These are phyloP conservation scores for Chloebia gouldiae DNA, from an alignment of 2,113 vertebrate species.

Conservation along the genomic window DNA sequence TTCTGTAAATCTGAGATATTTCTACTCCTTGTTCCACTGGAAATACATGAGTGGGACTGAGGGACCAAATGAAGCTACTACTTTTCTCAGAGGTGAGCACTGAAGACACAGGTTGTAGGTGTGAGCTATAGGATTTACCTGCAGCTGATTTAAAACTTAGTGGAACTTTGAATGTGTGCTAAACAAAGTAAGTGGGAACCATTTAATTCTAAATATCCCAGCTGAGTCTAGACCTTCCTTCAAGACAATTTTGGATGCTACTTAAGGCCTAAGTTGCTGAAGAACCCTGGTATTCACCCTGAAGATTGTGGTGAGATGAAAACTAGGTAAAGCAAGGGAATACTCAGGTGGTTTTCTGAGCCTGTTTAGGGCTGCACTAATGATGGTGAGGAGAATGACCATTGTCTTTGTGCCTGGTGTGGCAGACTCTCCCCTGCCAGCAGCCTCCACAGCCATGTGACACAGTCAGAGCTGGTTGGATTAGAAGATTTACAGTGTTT, in stretches of 20 bases:
- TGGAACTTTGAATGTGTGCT: background rate
- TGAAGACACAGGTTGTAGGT: background rate
- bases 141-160: background rate
- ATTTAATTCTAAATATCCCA: background rate
- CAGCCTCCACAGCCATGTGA: background rate
- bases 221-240: background rate
- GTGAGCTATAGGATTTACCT: background rate
- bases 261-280: background rate
- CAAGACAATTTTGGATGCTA: background rate
- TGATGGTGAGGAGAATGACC: background rate
- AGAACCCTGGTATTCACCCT: background rate
- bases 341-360: background rate
- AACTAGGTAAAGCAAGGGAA: accelerated
- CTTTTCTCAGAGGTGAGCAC: background rate
- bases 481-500: background rate
- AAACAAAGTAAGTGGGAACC: background rate
- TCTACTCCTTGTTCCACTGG: background rate
- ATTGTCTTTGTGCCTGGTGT: background rate
- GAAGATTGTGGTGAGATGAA: background rate
- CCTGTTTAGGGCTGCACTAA: background rate
- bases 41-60: background rate
- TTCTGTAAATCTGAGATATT: background rate
- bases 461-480: background rate
- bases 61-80: background rate
- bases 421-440: background rate